Evolutionary conservation across 2,888 invertebrate genomes (phyloP), one percentile per base, ranked within the genome.

Genomic region (Colletes collaris): DNA sequence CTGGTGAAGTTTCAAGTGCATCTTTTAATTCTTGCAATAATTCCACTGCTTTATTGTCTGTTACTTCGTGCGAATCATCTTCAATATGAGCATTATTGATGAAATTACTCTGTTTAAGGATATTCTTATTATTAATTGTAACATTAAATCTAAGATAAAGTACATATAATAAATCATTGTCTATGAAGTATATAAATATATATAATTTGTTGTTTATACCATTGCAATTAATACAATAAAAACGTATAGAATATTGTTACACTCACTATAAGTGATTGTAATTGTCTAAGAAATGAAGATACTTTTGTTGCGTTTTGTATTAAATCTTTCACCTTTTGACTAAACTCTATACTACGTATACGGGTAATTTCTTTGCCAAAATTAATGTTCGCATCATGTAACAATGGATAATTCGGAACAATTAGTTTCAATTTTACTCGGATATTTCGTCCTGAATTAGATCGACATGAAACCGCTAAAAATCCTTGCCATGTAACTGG

Each of bases 401-500:
- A 79, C 16, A 50, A 55, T 3, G 93, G 93, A 88, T 91, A 92
- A 79, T 87, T 85, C 11, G 92, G 92, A 2, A 87, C 87, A 6
- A 66, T 71, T 13, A 93, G 55, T 81, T 89, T 91, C 2, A 92
- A 75, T 68, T 87, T 89, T 0, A 93, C 71, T 74, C 88, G 86
- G 4, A 83, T 66, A 71, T 80, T 82, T 19, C 58, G n/a, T 67
- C 84, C 81, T 19, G 60, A 65, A 13, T 81, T 81, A 7, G 60
- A 66, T 11, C 46, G 75, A 16, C 79, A 60, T 11, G 75, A 52
- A 3, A 90, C 59, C 4, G 75, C 85, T 27, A 93, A 65, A 74
- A 91, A 88, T 19, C 93, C 93, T 64, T 87, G 85, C 91, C 91
- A 92, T 27, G 88, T 89, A n/a, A 86, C 66, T 10, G 92, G 91